Evolutionary conservation across 2,113 vertebrate species (phyloP).

Genomic region (Pteropus alecto): DNA sequence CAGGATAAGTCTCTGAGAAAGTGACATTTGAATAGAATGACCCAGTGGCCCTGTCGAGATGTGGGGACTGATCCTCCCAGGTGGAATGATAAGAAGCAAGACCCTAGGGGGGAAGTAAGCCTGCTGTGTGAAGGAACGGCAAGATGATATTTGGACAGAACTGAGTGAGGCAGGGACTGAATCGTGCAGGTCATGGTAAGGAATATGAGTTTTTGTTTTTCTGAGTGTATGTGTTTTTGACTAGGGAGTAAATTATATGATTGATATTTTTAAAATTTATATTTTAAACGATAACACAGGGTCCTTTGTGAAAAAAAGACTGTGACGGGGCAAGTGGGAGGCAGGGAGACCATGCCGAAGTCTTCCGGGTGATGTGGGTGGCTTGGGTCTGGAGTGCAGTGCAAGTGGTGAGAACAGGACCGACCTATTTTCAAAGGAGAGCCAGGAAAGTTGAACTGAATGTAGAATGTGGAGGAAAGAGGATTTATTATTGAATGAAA

Average conservation of each 20-base stretch:
- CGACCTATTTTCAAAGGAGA: background rate
- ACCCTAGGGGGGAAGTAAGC: background rate
- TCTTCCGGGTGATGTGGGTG: background rate
- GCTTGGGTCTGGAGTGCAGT: rapidly evolving
- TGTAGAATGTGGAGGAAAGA: background rate
- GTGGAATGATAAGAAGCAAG: background rate
- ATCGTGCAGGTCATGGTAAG: background rate
- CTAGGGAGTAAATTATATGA: background rate
- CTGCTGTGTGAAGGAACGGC: background rate
- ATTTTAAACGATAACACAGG: background rate
- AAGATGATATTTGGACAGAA: background rate
- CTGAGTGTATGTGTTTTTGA: background rate
- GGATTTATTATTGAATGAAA: background rate
- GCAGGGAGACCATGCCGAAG: background rate
- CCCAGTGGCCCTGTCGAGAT: rapidly evolving
- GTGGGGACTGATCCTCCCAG: background rate
- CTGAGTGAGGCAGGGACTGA: background rate
- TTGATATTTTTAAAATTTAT: background rate
- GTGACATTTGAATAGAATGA: background rate
- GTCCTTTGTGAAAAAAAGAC: background rate
- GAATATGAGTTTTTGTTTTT: background rate
- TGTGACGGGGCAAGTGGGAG: background rate
- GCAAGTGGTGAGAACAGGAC: background rate
- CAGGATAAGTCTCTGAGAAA: background rate
- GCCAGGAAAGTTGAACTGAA: background rate